These are phyloP conservation scores for Galemys pyrenaicus DNA, from an alignment of 2,113 vertebrate species.

Conservation along the genomic window DNA sequence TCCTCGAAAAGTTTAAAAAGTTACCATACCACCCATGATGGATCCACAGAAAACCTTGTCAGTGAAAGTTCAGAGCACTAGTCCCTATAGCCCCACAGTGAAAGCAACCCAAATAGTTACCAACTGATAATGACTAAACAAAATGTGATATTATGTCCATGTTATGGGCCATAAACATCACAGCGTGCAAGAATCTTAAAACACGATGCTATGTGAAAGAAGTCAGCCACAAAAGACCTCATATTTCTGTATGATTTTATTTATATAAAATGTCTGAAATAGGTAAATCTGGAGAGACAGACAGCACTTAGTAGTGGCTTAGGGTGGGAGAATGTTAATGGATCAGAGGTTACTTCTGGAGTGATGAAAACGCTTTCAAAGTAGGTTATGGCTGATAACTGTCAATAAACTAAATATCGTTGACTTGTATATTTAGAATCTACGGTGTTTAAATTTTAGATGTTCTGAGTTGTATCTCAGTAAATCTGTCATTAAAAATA, in stretches of 20 bases:
- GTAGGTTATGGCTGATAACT: neutral
- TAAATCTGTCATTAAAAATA: neutral
- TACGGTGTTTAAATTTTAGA: neutral
- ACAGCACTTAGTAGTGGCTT: neutral
- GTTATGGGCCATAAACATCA: neutral
- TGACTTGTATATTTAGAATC: neutral
- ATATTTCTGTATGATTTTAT: neutral
- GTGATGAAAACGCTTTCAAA: slow-evolving; percentile 19
- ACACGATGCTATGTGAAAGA: neutral
- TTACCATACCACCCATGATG: neutral
- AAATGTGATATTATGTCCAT: neutral
- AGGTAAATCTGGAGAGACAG: neutral
- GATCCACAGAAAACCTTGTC: neutral
- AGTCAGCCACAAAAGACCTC: neutral
- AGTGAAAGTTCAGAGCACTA: neutral
- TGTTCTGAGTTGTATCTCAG: neutral
- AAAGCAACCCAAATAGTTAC: neutral
- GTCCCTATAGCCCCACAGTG: neutral
- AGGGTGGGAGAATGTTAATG: neutral
- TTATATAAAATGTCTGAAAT: neutral
- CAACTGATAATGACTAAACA: neutral
- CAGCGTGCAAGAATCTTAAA: neutral
- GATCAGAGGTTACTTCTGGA: neutral
- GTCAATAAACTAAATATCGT: neutral
- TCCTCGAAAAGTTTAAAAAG: too few relatives aligned